Percentiles rank a stretch among this genome's conserved stretches.
Conservation (phyloP, 2,888 invertebrate species). For the Sthenelais limicola region DNA sequence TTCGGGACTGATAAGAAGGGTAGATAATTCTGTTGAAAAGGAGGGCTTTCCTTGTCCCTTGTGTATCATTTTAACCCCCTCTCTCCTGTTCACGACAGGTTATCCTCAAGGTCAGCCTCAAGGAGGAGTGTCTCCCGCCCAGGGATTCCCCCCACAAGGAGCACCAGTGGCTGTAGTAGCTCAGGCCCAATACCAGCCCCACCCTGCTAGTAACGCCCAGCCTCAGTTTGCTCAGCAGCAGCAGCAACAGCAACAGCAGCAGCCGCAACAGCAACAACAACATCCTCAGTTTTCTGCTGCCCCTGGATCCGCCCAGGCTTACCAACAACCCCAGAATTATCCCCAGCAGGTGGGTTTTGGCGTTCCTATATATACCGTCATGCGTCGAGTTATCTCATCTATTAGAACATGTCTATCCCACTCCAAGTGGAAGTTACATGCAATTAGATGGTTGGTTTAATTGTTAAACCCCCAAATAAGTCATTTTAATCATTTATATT, state of each 20-base stretch:
- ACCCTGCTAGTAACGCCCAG: constrained; percentile 21
- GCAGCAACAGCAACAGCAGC: constrained; percentile 23
- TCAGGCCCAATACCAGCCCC: constrained; percentile 21
- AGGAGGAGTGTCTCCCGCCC: constrained; percentile 14
- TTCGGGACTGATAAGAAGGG: too few relatives aligned
- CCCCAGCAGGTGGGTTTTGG: constrained; percentile 12
- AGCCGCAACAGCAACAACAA: background rate
- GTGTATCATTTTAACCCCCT: background rate
- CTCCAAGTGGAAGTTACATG: too few relatives aligned
- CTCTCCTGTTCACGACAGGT: background rate
- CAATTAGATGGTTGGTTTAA: background rate
- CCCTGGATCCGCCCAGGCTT: background rate
- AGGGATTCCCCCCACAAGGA: constrained; percentile 24
- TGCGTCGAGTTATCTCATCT: too few relatives aligned
- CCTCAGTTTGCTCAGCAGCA: constrained; percentile 19
- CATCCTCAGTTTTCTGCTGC: too few relatives aligned
- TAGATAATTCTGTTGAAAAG: background rate
- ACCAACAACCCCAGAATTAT: background rate
- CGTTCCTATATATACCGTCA: too few relatives aligned
- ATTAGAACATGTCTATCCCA: too few relatives aligned
- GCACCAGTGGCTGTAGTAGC: background rate
- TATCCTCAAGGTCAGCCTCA: constrained; percentile 11
- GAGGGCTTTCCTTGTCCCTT: background rate
- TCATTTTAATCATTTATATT: too few relatives aligned
- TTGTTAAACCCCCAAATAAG: background rate